Evolutionary conservation across 2,797 vertebrate species (phyloP).

Genomic region (Sternotherus odoratus): DNA sequence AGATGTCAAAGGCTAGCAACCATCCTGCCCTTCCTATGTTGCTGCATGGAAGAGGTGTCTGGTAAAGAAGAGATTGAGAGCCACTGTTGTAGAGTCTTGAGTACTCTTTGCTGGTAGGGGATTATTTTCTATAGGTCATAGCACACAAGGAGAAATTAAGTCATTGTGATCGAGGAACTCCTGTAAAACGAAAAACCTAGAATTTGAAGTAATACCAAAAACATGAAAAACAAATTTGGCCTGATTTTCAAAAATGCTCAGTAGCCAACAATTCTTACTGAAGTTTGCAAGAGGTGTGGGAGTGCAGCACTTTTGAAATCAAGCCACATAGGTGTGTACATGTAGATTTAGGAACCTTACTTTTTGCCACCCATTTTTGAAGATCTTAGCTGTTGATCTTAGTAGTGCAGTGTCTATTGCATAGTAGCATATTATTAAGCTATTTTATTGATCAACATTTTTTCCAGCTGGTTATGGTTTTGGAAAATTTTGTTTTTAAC

Average conservation of each 20-base stretch:
- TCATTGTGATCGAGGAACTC: background rate
- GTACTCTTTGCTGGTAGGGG: background rate
- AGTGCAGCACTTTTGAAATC: background rate
- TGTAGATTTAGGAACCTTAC: background rate
- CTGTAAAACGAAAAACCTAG: constrained; percentile 5
- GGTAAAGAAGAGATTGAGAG: background rate
- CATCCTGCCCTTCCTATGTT: background rate
- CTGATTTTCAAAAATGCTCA: background rate
- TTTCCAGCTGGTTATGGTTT: background rate
- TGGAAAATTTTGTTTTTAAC: background rate
- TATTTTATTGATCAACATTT: background rate
- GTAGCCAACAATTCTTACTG: background rate
- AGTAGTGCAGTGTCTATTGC: background rate
- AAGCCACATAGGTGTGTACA: background rate
- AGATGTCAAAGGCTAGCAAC: background rate
- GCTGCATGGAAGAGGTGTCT: background rate
- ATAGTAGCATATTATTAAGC: background rate
- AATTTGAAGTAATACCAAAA: background rate
- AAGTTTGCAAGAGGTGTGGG: background rate
- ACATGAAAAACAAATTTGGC: background rate
- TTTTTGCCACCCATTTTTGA: background rate
- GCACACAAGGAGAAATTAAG: background rate
- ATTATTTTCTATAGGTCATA: background rate
- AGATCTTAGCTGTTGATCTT: background rate
- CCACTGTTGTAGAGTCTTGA: background rate